Conservation (phyloP, 1,140 invertebrate genomes). For the Drosophila watanabei region DNA sequence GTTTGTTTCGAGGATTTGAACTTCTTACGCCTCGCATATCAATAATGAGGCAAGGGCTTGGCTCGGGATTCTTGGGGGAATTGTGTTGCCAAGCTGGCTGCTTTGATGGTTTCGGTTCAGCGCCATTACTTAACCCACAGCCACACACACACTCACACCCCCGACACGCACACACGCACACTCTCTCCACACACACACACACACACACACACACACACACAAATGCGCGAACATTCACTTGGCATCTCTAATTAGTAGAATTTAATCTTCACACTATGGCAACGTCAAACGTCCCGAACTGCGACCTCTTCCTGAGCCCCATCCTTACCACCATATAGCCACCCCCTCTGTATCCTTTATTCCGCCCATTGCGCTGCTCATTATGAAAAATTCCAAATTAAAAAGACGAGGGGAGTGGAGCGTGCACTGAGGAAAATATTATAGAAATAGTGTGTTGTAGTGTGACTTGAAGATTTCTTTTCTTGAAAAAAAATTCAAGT, state of each 20-base stretch:
- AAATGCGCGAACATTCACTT: slow-evolving; percentile 81
- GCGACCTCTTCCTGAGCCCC: slow-evolving; percentile 11
- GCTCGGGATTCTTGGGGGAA: slow-evolving; percentile 29
- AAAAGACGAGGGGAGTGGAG: slow-evolving; percentile 64
- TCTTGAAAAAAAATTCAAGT: not conserved
- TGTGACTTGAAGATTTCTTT: not conserved
- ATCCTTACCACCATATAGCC: not conserved
- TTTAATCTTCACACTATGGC: slow-evolving; percentile 84
- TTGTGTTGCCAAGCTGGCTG: slow-evolving; percentile 49
- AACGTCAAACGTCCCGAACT: slow-evolving; percentile 66
- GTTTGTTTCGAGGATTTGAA: slow-evolving; percentile 67
- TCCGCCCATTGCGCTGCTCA: slow-evolving; percentile 63
- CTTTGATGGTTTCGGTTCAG: slow-evolving; percentile 61
- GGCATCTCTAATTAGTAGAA: slow-evolving; percentile 84
- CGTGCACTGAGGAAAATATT: slow-evolving; percentile 2
- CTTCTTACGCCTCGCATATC: slow-evolving; percentile 69
- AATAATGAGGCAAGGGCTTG: slow-evolving; percentile 49
- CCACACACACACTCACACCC: slow-evolving; percentile 1
- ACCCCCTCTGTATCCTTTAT: slow-evolving; percentile 13
- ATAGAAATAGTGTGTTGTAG: not conserved
- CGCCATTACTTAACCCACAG: slow-evolving; percentile 70
- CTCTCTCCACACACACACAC: not conserved
- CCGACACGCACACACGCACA: slow-evolving; percentile 9
- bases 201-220: slow-evolving; percentile 22
- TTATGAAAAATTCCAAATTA: slow-evolving; percentile 85